Evolutionary conservation across 2,797 vertebrate species (phyloP), one percentile per base, ranked within the genome.

Genomic region (Meda fulgida): DNA sequence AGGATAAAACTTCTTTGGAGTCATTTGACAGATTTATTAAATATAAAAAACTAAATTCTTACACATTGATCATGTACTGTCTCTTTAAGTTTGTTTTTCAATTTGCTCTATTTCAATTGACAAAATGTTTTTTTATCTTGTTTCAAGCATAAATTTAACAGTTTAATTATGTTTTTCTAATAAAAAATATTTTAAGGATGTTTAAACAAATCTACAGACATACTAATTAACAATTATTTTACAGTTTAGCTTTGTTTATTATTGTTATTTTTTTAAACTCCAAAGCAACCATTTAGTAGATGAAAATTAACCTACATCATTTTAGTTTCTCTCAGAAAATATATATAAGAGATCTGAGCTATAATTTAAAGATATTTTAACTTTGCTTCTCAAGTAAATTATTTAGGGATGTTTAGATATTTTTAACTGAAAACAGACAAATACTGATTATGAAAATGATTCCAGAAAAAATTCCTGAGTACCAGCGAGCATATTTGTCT

Each of bases 21-120:
- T 26, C 4, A n/a, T 63, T 82, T 73, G 34, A 81, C 7, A 58
- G n/a, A 72, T 31, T 75, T 46, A 26, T 65, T 65, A 23, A 58
- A 82, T 21, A 63, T 82, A 63, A 63, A 63, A 63, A 9, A 36
- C 26, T 11, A 4, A 19, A 18, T 46, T 72, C 29, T n/a, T 11
- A 46, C 38, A 55, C 11, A 46, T 46, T 29, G 26, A 29, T 63
- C 11, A 63, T 31, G 2, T 29, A 63, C 5, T 60, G n/a, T 29
- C n/a, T 31, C 69, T 71, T 71, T 19, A 26, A n/a, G 11, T 19
- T 48, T 29, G 8, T 71, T 69, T 69, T 23, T 71, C 7, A 16
- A 1, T 43, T 70, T n/a, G 5, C 14, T n/a, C 21, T 72, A 46
- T 72, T 72, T 72, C 1, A 72, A 10, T 29, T 46, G 10, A 23